Evolutionary conservation across 2,797 vertebrate genomes (phyloP).

Genomic region (Anomalospiza imberbis): DNA sequence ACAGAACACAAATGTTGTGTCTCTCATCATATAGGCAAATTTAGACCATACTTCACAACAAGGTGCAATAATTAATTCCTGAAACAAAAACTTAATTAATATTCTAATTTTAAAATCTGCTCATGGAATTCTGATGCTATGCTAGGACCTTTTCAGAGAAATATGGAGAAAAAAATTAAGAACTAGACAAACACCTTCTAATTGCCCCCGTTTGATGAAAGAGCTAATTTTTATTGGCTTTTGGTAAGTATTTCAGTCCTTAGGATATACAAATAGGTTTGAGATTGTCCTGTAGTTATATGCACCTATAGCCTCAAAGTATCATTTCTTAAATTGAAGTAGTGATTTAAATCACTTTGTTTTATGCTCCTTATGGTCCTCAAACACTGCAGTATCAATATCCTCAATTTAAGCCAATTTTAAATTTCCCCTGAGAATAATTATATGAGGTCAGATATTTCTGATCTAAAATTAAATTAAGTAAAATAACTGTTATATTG

Average conservation of each 20-base stretch:
- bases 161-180: not conserved
- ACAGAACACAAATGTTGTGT: not conserved
- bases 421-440: not conserved
- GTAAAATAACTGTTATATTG: not conserved
- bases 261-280: not conserved
- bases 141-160: not conserved
- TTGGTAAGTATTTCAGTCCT: not conserved
- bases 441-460: not conserved
- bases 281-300: not conserved
- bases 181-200: not conserved
- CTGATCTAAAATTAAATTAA: not conserved
- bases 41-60: not conserved
- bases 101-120: not conserved
- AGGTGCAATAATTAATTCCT: not conserved
- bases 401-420: not conserved
- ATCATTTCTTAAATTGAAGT: not conserved
- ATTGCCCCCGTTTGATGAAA: not conserved
- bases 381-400: not conserved
- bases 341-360: not conserved
- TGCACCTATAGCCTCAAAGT: not conserved
- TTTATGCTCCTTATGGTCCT: not conserved
- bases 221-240: not conserved
- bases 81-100: not conserved
- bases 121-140: not conserved
- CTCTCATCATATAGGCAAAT: not conserved